Evolutionary conservation across 2,797 vertebrate genomes (phyloP).

Genomic region (Macrochelys suwanniensis): DNA sequence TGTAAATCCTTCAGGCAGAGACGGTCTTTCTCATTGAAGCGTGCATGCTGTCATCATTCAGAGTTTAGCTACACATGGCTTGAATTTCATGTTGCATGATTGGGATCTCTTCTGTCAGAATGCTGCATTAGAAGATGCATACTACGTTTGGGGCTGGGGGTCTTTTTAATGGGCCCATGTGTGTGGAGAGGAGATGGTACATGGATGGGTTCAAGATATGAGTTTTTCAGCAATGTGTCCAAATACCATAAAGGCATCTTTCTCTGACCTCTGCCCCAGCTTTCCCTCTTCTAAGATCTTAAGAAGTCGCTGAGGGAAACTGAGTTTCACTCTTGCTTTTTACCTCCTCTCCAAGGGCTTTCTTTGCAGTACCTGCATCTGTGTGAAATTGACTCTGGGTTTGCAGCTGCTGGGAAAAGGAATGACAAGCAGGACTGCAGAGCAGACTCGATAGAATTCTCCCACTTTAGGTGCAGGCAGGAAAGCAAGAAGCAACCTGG

Average conservation of each 20-base stretch:
- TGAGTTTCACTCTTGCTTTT: not conserved
- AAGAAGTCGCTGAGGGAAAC: not conserved
- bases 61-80: not conserved
- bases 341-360: not conserved
- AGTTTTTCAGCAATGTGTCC: not conserved
- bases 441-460: not conserved
- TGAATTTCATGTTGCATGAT: not conserved
- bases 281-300: not conserved
- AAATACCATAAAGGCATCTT: not conserved
- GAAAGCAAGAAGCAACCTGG: not conserved
- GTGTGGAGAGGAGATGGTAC: not conserved
- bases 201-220: not conserved
- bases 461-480: not conserved
- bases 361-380: not conserved
- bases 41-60: not conserved
- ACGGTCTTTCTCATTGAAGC: slow-evolving; percentile 1
- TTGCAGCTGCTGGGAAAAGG: not conserved
- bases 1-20: slow-evolving; percentile 36
- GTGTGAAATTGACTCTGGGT: not conserved
- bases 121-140: not conserved
- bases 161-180: not conserved
- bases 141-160: not conserved
- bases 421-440: not conserved
- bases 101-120: not conserved
- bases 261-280: not conserved